Evolutionary conservation across 2,797 vertebrate genomes (phyloP).

Genomic region (Cynodonichthys magdalenae): DNA sequence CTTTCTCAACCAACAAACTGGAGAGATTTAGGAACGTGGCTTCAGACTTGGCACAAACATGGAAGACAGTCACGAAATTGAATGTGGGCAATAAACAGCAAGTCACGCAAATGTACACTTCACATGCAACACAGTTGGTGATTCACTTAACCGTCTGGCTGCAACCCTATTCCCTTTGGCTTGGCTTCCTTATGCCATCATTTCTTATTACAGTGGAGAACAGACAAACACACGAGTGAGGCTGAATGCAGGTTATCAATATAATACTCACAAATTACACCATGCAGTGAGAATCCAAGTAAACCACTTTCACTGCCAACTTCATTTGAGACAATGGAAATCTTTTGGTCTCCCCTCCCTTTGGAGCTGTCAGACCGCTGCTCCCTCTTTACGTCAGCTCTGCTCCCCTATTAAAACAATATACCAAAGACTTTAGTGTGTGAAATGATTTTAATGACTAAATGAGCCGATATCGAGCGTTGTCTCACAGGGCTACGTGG

Average conservation of each 20-base stretch:
- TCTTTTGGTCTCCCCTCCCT: slow-evolving; percentile 70
- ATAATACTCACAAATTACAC: slow-evolving; percentile 74
- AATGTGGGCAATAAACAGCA: slow-evolving; percentile 79
- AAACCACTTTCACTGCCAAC: slow-evolving; percentile 72
- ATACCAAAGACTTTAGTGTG: slow-evolving; percentile 65
- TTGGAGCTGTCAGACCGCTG: slow-evolving; percentile 59
- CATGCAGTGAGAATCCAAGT: slow-evolving; percentile 70
- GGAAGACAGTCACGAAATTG: slow-evolving; percentile 75
- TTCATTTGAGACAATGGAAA: slow-evolving; percentile 80
- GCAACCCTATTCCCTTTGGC: slow-evolving; percentile 64
- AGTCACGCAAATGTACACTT: slow-evolving; percentile 79
- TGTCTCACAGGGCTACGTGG: slow-evolving; percentile 38
- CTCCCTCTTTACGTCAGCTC: slow-evolving; percentile 73
- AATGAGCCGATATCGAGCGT: slow-evolving; percentile 61
- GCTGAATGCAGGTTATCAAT: slow-evolving; percentile 75
- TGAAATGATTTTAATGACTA: slow-evolving; percentile 62
- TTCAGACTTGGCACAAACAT: slow-evolving; percentile 76
- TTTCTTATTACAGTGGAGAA: slow-evolving; percentile 57
- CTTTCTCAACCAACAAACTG: slow-evolving; percentile 65
- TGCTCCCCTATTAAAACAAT: slow-evolving; percentile 79
- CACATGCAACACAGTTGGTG: slow-evolving; percentile 75
- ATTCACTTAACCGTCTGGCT: slow-evolving; percentile 74
- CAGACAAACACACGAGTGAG: slow-evolving; percentile 55
- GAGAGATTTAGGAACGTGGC: slow-evolving; percentile 72
- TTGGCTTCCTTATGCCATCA: slow-evolving; percentile 64